These are phyloP conservation scores for Leptinotarsa texana DNA, from an alignment of 1,140 invertebrate genomes.

Conservation along the genomic window DNA sequence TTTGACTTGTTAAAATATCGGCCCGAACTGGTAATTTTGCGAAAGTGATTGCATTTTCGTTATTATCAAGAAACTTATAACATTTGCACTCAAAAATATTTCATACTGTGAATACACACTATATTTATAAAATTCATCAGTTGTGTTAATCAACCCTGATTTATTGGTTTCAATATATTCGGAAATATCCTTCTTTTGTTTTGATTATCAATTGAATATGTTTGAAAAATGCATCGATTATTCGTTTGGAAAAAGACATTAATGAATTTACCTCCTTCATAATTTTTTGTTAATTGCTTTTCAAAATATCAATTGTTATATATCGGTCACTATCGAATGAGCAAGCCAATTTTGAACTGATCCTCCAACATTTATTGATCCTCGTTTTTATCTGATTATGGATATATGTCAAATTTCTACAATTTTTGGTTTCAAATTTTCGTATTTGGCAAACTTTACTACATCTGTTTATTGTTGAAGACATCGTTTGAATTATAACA, in stretches of 20 bases:
- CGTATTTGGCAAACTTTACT: too few species aligned
- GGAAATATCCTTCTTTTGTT: background rate
- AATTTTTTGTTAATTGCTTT: background rate
- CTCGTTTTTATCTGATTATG: background rate
- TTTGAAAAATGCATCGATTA: background rate
- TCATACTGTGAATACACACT: background rate
- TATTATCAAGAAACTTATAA: background rate
- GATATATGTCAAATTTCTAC: too few species aligned
- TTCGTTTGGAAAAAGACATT: background rate
- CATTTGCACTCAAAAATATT: slow-evolving; percentile 3
- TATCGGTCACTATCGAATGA: background rate
- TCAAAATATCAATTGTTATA: background rate
- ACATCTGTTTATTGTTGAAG: too few species aligned
- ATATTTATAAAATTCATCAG: background rate
- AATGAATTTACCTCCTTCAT: too few species aligned
- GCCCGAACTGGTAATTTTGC: background rate
- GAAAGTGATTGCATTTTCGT: background rate
- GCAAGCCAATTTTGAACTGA: background rate
- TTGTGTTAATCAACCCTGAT: background rate
- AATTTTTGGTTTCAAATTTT: too few species aligned
- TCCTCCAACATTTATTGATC: background rate
- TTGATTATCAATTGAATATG: too few species aligned
- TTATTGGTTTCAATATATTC: background rate
- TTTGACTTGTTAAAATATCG: background rate
- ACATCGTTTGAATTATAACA: too few species aligned